Evolutionary conservation across 1,140 invertebrate species (phyloP).

Genomic region (Philotrypesis tridentata): DNA sequence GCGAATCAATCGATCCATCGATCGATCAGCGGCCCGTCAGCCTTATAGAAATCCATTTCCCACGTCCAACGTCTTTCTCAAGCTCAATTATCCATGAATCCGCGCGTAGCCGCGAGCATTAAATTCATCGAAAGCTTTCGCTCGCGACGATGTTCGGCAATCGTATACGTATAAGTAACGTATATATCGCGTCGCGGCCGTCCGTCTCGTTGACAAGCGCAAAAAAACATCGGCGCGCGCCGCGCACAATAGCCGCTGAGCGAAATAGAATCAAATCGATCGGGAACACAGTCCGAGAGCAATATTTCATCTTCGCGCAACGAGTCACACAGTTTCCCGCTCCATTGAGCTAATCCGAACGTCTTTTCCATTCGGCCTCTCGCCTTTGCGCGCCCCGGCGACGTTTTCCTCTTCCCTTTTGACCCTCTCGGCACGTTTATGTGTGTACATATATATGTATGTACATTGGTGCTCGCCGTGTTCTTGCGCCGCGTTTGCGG

Average conservation of each 20-base stretch:
- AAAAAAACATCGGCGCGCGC: not conserved
- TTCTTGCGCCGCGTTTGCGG: not conserved
- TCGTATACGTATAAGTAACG: not conserved
- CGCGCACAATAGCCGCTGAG: not conserved
- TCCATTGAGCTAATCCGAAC: constrained; percentile 42
- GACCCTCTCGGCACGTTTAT: not conserved
- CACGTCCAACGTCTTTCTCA: too few species aligned
- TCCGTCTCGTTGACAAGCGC: not conserved
- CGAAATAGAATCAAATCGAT: constrained; percentile 33
- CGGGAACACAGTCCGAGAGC: not conserved
- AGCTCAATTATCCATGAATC: too few species aligned
- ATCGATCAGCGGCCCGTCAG: too few species aligned
- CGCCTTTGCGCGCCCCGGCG: not conserved
- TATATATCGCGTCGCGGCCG: constrained; percentile 27
- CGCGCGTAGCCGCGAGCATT: not conserved
- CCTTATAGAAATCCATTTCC: too few species aligned
- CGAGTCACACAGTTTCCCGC: constrained; percentile 43
- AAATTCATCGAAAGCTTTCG: not conserved
- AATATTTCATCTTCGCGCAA: constrained; percentile 44
- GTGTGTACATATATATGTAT: not conserved
- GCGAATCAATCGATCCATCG: too few species aligned
- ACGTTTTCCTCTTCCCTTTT: constrained; percentile 1
- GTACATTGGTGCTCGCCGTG: not conserved
- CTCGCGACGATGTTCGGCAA: not conserved
- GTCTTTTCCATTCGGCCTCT: constrained; percentile 16